phyloP scores from a whole-genome alignment of 2,888 invertebrate species.

The Azorinus chamasolen region DNA sequence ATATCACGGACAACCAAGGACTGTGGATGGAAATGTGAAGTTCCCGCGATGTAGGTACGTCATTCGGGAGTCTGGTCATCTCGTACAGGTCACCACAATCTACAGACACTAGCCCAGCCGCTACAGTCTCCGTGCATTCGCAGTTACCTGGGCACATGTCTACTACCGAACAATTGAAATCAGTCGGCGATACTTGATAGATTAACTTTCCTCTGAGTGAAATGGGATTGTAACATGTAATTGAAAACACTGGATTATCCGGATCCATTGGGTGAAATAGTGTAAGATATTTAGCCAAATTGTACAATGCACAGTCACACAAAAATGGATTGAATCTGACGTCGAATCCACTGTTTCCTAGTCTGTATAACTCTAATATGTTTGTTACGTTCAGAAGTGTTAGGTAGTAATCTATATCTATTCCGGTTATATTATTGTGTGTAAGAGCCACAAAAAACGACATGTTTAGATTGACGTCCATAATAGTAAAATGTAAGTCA shows the following conservation, averaged over 20 bases:
- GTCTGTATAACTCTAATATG: background rate
- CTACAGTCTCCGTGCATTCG: slow-evolving; percentile 29
- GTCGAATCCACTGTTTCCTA: slow-evolving; percentile 36
- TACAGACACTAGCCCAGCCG: slow-evolving; percentile 17
- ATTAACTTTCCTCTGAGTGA: slow-evolving; percentile 25
- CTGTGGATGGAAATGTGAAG: slow-evolving; percentile 30
- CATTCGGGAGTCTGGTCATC: slow-evolving; percentile 5
- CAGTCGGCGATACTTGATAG: background rate
- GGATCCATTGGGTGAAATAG: slow-evolving; percentile 30
- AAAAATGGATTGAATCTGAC: slow-evolving; percentile 46
- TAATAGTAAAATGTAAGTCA: slow-evolving; percentile 22
- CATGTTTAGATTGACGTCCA: background rate
- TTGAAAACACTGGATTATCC: slow-evolving; percentile 37
- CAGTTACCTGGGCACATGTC: slow-evolving; percentile 34
- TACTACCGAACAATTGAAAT: slow-evolving; percentile 47
- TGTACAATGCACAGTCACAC: slow-evolving; percentile 46
- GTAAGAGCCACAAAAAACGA: background rate
- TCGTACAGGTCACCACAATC: slow-evolving; percentile 12
- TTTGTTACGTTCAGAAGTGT: slow-evolving; percentile 33
- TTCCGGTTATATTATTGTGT: slow-evolving; percentile 40
- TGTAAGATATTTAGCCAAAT: slow-evolving; percentile 5
- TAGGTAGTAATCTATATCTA: slow-evolving; percentile 17
- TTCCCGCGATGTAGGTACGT: slow-evolving; percentile 4
- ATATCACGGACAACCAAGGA: slow-evolving; percentile 34
- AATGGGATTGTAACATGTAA: slow-evolving; percentile 30